Base-by-base conservation (phyloP, 2,797 vertebrate genomes). In the Catamblyrhynchus diadema region DNA sequence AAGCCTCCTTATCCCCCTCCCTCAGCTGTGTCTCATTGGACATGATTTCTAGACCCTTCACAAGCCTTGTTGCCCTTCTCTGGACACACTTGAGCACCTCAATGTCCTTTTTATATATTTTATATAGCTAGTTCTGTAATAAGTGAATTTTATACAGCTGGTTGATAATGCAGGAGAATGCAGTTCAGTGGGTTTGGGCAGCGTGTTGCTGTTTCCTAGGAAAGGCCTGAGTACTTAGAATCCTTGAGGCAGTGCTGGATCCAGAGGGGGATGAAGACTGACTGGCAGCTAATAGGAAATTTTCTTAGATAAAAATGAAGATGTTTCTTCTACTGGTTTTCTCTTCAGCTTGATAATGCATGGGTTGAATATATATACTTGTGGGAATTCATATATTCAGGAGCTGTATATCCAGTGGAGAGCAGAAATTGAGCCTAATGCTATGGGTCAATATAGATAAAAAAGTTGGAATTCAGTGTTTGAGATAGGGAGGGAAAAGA, bases 401-500 rank as follows among this genome's bases (percentile, higher is more conserved):
- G 44, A 92, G 12, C 28, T 84, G 22, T 72, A 1, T 88, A 15
- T 82, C 56, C 0, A 0, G 17, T 62, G 66, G 27, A 67, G 33
- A 57, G 11, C 24, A 67, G 67, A 62, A 71, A 22, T 50, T 60
- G 24, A 51, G 10, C 25, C 66, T 86, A 2, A 48, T 82, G 32
- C 21, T 79, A 39, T 33, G 5, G 44, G 35, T 70, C 37, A 50
- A 1, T 19, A 15, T 28, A 57, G 48, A 64, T 59, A 1, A 70
- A 53, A 79, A 72, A 56, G 8, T 5, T 73, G 75, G 10, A 79
- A 69, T 81, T 84, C 24, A 42, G 24, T 64, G 44, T 84, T 53
- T 60, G 17, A 59, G 44, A 41, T 5, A 12, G 4, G 7, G 15
- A 12, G 6, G 1, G 3, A 14, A 10, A 39, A 16, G 4, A 11